Base-by-base conservation (phyloP, 2,113 vertebrate genomes). In the Mixornis gularis region DNA sequence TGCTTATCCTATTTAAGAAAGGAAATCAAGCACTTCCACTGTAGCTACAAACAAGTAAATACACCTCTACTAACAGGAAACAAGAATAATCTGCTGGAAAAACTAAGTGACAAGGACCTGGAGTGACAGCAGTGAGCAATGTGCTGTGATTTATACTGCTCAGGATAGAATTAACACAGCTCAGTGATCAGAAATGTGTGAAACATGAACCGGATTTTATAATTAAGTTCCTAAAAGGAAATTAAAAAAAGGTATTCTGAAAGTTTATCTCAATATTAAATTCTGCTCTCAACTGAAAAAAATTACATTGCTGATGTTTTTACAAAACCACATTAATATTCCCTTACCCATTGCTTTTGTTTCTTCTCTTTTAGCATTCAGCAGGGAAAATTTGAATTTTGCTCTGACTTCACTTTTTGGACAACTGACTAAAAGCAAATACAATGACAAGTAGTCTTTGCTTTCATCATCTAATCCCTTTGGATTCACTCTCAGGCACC, bases 371-470 rank as follows among this genome's bases (percentile, higher is more conserved):
- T 99, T 99, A 93, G 98, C 98, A 53, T 99, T 99, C 96, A 99
- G 95, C 95, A 99, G 98, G 90, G 99, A 99, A 98, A 99, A 99
- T 96, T 99, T 99, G 97, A 99, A 99, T 98, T 99, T 99, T 97
- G 99, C 99, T 98, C 99, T 98, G 93, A 99, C 99, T 98, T 99
- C 99, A 98, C 99, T 99, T 99, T 99, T 99, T 97, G 99, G 99
- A 98, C 99, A 99, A 97, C 99, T 99, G 98, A 99, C 99, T 97
- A 99, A 98, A 93, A 99, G 98, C 97, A 99, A 98, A 98, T 99
- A 99, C 74, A 99, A 93, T 63, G 99, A 99, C 96, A 99, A 97
- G 96, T 99, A 99, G 98, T 99, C 99, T 98, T 99, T 99, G 98
- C 99, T 99, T 98, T 99, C 99, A 97, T 99, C 99, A 92, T 99